phyloP scores from a whole-genome alignment of 2,888 invertebrate genomes.

The Dasysyrphus albostriatus region DNA sequence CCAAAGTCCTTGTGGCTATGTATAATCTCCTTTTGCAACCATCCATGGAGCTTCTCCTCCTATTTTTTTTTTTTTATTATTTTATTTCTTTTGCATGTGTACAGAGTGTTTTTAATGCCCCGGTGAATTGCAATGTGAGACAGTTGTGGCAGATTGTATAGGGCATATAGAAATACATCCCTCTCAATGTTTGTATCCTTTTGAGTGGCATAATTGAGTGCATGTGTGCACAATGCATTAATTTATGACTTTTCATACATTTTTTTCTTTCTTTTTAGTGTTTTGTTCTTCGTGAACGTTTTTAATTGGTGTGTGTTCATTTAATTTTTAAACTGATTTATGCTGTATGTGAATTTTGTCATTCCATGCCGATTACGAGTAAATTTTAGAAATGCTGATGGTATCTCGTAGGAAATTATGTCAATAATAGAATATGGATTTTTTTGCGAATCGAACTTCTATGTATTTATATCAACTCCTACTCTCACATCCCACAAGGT shows the following conservation, averaged over 20 bases:
- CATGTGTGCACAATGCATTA: slow-evolving; percentile 75
- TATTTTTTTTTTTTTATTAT: neutral
- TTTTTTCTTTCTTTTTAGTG: slow-evolving; percentile 11
- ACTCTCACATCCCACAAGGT: no score
- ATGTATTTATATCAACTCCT: no score
- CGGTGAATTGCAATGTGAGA: slow-evolving; percentile 59
- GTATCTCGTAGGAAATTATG: neutral
- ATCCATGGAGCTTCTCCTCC: slow-evolving; percentile 19
- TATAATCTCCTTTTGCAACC: slow-evolving; percentile 12
- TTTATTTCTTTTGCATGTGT: slow-evolving; percentile 7
- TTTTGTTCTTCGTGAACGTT: slow-evolving; percentile 10
- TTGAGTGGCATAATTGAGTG: slow-evolving; percentile 75
- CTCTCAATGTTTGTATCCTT: slow-evolving; percentile 69
- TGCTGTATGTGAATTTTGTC: neutral
- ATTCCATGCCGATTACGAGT: neutral
- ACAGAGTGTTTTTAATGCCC: slow-evolving; percentile 67
- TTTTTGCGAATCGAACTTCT: no score
- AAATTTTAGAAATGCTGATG: neutral
- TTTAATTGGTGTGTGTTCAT: slow-evolving; percentile 31
- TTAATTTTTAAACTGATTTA: neutral
- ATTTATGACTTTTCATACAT: slow-evolving; percentile 66
- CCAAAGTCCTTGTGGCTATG: slow-evolving; percentile 52
- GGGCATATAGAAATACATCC: slow-evolving; percentile 20
- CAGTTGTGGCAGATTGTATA: slow-evolving; percentile 48
- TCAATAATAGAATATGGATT: neutral